Base-by-base conservation (phyloP, 2,888 invertebrate genomes). In the Calameuta idolon region DNA sequence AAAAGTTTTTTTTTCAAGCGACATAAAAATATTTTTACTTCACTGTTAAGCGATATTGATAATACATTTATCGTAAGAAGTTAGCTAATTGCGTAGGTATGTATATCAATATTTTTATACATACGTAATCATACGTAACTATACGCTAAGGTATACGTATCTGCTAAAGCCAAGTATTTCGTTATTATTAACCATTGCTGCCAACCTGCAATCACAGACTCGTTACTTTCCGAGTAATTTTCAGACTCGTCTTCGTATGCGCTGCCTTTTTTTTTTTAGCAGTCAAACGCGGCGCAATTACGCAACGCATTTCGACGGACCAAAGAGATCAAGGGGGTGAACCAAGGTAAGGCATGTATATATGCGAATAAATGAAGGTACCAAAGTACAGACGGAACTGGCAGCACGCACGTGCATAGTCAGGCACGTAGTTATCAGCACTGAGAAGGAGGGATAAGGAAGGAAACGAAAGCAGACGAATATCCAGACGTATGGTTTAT, bases 191-290 rank as follows among this genome's bases (percentile, higher is more conserved):
- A 71, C 73, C 78, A 78, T 78, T 75, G 73, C 75, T 77, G 78
- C 80, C 81, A 82, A 81, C 83, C 83, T 81, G 81, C 83, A 84
- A 84, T 85, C 85, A 84, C 83, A 83, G 79, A 83, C 83, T 84
- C 83, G 85, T 83, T 83, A 86, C 83, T 82, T 83, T 83, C 80
- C 81, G 83, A 81, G 83, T 84, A 84, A 87, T 86, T 85, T 86
- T 83, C 84, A 83, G 83, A 84, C 82, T 83, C 84, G 85, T 82
- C 81, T 83, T 83, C 81, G 75, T 81, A 79, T 80, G 15, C 40
- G 79, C 81, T 81, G 77, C 79, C 37, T 78, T 75, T 77, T 34
- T 77, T 34, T 79, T 79, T 40, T 40, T 40, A 40, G 74, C 69
- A 81, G 81, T 79, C 82, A 84, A 84, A 82, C 81, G 81, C 69